phyloP scores from a whole-genome alignment of 2,797 vertebrate genomes.

The Alfaro cultratus region DNA sequence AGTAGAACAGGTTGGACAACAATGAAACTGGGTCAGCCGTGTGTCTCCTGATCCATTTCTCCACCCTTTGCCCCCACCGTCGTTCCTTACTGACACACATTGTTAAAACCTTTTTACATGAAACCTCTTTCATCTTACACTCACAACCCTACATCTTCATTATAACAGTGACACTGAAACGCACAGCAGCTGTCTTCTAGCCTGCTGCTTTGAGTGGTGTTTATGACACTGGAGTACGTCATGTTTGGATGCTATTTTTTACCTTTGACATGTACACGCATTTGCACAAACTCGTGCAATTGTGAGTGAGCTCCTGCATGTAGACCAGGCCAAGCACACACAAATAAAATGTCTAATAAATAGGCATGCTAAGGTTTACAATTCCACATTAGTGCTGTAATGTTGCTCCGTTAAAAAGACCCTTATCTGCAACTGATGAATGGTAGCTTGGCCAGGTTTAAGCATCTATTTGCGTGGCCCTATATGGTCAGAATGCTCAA shows the following conservation, averaged over 20 bases:
- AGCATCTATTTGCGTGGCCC: slow-evolving; percentile 66
- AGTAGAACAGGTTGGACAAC: slow-evolving; percentile 55
- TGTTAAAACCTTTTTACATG: slow-evolving; percentile 47
- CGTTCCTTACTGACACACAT: slow-evolving; percentile 28
- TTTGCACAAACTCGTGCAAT: slow-evolving; percentile 17
- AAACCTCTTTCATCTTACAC: slow-evolving; percentile 35
- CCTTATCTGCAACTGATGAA: slow-evolving; percentile 71
- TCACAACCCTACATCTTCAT: slow-evolving; percentile 40
- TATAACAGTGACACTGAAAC: slow-evolving; percentile 37
- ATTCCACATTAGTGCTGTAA: slow-evolving; percentile 71
- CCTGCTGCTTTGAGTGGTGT: slow-evolving; percentile 54
- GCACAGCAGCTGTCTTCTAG: slow-evolving; percentile 51
- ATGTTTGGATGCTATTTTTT: slow-evolving; percentile 54
- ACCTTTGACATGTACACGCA: slow-evolving; percentile 41
- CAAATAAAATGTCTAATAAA: slow-evolving; percentile 33
- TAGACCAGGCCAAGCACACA: slow-evolving; percentile 35
- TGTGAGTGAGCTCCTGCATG: slow-evolving; percentile 38
- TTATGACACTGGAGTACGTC: slow-evolving; percentile 53
- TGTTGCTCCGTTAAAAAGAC: slow-evolving; percentile 57
- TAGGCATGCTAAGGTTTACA: slow-evolving; percentile 58
- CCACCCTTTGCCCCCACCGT: background rate
- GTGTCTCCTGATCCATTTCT: slow-evolving; percentile 44
- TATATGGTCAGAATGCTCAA: slow-evolving; percentile 71
- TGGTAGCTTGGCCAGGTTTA: slow-evolving; percentile 70
- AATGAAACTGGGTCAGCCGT: slow-evolving; percentile 65